Percentiles rank a stretch among this genome's conserved stretches.
phyloP scores from a whole-genome alignment of 2,888 invertebrate species.

The Drosophila diplacantha region DNA sequence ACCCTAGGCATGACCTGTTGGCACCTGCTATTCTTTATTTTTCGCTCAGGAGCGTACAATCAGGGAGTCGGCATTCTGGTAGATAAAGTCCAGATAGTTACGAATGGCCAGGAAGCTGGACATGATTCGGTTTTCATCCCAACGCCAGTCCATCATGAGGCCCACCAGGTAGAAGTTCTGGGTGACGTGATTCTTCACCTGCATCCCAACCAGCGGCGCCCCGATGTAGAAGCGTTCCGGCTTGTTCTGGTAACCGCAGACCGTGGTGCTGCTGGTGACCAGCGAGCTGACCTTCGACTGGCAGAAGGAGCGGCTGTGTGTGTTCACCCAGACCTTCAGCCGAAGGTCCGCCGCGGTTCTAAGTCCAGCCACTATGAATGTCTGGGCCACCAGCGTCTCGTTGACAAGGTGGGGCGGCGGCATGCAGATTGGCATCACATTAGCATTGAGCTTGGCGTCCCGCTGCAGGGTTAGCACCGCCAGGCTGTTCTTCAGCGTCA shows the following conservation, averaged over 20 bases:
- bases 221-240: slow-evolving; percentile 37
- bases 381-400: slow-evolving; percentile 43
- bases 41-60: slow-evolving; percentile 32
- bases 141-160: slow-evolving; percentile 45
- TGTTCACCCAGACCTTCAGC: slow-evolving; percentile 49
- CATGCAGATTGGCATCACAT: slow-evolving; percentile 58
- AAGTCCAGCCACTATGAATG: slow-evolving; percentile 45
- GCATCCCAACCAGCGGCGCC: slow-evolving; percentile 52
- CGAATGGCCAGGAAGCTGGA: slow-evolving; percentile 52
- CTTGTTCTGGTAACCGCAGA: slow-evolving; percentile 49
- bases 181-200: slow-evolving; percentile 39
- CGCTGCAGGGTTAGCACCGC: slow-evolving; percentile 49
- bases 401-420: slow-evolving; percentile 41
- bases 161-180: slow-evolving; percentile 55
- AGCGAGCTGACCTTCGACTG: slow-evolving; percentile 25
- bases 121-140: slow-evolving; percentile 1
- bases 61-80: slow-evolving; percentile 41
- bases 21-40: slow-evolving; percentile 44
- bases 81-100: slow-evolving; percentile 50
- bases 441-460: slow-evolving; percentile 45
- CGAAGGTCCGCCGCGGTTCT: slow-evolving; percentile 27
- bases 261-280: slow-evolving; percentile 37
- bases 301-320: slow-evolving; percentile 45
- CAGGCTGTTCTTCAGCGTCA: slow-evolving; percentile 48
- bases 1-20: slow-evolving; percentile 44